Conservation (phyloP, 1,140 invertebrate species). For the Spodoptera litura region DNA sequence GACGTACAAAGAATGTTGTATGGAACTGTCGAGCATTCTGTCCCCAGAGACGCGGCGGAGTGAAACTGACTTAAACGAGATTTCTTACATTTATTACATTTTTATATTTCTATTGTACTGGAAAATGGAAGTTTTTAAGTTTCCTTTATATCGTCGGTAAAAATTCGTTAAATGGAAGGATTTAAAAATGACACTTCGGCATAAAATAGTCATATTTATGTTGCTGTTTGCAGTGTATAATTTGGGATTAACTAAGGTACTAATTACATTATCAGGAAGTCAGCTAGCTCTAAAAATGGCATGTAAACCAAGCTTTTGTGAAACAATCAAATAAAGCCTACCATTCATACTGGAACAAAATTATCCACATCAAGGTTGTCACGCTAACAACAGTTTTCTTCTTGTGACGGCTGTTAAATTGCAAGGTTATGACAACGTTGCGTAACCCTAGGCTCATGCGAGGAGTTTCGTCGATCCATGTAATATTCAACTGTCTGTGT, state of each 20-base stretch:
- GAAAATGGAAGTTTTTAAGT: not conserved
- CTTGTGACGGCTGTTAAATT: not conserved
- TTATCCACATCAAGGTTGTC: too few species aligned
- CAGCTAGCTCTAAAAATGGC: too few species aligned
- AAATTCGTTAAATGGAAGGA: not conserved
- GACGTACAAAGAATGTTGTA: constrained; percentile 23
- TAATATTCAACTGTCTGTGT: constrained; percentile 28
- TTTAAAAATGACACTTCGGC: too few species aligned
- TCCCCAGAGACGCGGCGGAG: constrained; percentile 5
- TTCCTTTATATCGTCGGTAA: not conserved
- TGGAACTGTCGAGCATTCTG: constrained; percentile 6
- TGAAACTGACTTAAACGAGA: constrained; percentile 33
- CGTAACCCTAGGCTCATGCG: constrained; percentile 1
- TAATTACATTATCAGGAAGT: too few species aligned
- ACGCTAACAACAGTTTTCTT: not conserved
- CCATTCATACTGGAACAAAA: too few species aligned
- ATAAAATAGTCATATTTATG: too few species aligned
- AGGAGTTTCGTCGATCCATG: constrained; percentile 8
- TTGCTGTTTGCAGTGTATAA: too few species aligned
- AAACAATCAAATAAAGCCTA: too few species aligned
- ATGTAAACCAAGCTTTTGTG: too few species aligned
- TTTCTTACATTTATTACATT: constrained; percentile 37
- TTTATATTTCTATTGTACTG: constrained; percentile 3
- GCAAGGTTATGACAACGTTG: constrained; percentile 20
- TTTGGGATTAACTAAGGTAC: too few species aligned